Evolutionary conservation across 2,888 invertebrate genomes (phyloP), one percentile per base, ranked within the genome.

Genomic region (Xanthostigma xanthostigma): DNA sequence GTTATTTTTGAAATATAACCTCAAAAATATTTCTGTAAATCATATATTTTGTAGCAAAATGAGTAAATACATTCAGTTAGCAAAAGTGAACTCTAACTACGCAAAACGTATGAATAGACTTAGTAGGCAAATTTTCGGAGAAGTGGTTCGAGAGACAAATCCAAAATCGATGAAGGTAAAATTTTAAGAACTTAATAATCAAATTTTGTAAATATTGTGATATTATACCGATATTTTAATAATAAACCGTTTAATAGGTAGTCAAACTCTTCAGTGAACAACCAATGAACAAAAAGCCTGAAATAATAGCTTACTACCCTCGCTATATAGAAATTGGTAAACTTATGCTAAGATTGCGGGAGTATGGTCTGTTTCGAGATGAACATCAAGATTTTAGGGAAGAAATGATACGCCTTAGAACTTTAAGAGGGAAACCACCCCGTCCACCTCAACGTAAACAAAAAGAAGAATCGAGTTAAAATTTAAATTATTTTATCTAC

Each of bases 311-410:
- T 49, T 94, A 92, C 67, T 95, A 94, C 63, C 94, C 94, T 0
- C 74, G 89, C 13, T 87, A 90, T 61, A 72, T 79, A 2, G 86
- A 92, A 64, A 84, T 84, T 0, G 76, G 80, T 53, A 59, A 69
- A 39, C 68, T 94, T 1, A 87, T 90, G 81, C 68, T 70, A 53
- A 71, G 78, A 55, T 68, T 92, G 37, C 67, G 91, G 12, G 70
- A 77, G 50, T 88, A 89, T 58, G 91, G 91, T 0, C 68, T 91
- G 5, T 91, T 73, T 64, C 74, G 90, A 50, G 91, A 92, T 60
- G 92, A 93, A 62, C 92, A 93, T 66, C 75, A 82, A 61, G 92
- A 92, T 66, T 92, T 91, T 61, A 81, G 79, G 56, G 90, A 92
- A 45, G 92, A 92, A 68, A 89, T 88, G 80, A 74, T 75, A 55